A percentile compares a stretch with the other conserved stretches of the same genome.
Evolutionary conservation across 1,140 invertebrate species (phyloP).

Genomic region (Pseudomyrmex concolor): DNA sequence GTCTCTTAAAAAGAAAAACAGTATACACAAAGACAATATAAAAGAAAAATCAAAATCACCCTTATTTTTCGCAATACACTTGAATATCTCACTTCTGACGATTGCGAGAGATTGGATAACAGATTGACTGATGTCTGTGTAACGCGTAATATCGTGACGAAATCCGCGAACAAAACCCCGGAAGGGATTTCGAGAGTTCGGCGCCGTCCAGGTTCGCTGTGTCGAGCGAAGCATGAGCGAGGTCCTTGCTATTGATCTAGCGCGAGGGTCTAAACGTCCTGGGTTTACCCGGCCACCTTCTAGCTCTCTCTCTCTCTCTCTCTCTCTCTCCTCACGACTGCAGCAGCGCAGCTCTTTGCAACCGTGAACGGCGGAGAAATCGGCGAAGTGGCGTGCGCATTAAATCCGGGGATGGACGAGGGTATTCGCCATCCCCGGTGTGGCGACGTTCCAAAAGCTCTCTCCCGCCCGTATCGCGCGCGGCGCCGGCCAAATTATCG

Average conservation of each 20-base stretch:
- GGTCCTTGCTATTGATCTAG: conserved; percentile 76
- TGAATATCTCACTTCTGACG: background rate
- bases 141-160: background rate
- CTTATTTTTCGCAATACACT: background rate
- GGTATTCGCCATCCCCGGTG: conserved; percentile 12
- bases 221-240: conserved; percentile 57
- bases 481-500: conserved; percentile 15
- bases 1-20: no score
- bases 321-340: background rate
- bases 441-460: conserved; percentile 23
- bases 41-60: no score
- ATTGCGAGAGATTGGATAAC: background rate
- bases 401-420: background rate
- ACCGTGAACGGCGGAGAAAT: background rate
- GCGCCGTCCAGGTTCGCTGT: conserved; percentile 23
- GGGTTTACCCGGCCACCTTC: conserved; percentile 73
- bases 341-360: conserved; percentile 7
- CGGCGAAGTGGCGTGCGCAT: conserved; percentile 1
- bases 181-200: conserved; percentile 8
- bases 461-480: background rate
- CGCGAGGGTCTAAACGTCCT: conserved; percentile 69
- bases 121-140: background rate
- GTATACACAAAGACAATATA: no score
- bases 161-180: background rate
- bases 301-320: background rate